These are phyloP conservation scores for Eupithecia subfuscata DNA, from an alignment of 2,888 invertebrate genomes.

Conservation along the genomic window DNA sequence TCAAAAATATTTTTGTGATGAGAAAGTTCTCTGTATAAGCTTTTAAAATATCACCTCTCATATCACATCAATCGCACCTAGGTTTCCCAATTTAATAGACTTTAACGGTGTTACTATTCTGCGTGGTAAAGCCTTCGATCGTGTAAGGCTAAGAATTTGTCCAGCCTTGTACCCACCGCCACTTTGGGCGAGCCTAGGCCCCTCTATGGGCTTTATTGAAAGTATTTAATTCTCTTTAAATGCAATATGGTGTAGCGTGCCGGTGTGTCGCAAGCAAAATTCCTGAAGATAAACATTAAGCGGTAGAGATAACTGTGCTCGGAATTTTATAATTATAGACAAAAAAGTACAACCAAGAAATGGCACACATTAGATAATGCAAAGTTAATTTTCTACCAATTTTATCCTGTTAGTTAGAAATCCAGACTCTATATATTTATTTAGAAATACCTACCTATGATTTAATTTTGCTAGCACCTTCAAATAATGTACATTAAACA, in stretches of 20 bases:
- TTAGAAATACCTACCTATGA: neutral
- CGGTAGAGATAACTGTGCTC: neutral
- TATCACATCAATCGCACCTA: constrained; percentile 3
- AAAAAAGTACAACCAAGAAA: neutral
- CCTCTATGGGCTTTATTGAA: constrained; percentile 30
- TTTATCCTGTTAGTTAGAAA: neutral
- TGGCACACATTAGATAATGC: too few species aligned
- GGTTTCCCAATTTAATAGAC: constrained; percentile 4
- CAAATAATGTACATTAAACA: neutral
- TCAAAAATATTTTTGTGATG: too few species aligned
- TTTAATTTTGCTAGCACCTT: neutral
- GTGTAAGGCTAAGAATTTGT: constrained; percentile 29
- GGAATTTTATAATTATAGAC: neutral
- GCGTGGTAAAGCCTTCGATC: constrained; percentile 10
- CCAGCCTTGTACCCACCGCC: constrained; percentile 15
- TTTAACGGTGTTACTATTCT: constrained; percentile 13
- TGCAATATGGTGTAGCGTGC: constrained; percentile 21
- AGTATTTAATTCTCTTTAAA: constrained; percentile 30
- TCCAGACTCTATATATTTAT: neutral
- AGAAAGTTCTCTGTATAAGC: neutral
- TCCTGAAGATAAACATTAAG: neutral
- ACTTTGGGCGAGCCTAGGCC: constrained; percentile 15
- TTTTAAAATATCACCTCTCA: neutral
- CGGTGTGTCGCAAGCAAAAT: constrained; percentile 9
- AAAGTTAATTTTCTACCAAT: too few species aligned